Evolutionary conservation across 2,797 vertebrate species (phyloP).

Genomic region (Phataginus tetradactyla): DNA sequence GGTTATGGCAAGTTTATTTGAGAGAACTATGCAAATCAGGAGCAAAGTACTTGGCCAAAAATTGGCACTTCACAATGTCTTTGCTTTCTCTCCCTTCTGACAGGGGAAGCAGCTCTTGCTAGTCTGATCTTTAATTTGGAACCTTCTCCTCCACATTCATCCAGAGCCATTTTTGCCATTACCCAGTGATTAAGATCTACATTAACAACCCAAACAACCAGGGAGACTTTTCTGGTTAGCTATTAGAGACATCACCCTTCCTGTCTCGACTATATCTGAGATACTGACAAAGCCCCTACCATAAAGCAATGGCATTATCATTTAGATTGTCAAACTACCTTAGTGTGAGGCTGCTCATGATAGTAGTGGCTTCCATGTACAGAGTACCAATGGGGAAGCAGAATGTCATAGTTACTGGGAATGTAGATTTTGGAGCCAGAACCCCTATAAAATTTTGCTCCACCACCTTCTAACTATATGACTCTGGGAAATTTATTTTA

Average conservation of each 20-base stretch:
- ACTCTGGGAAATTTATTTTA: not conserved
- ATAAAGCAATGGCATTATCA: not conserved
- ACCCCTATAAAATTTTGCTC: not conserved
- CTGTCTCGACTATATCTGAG: not conserved
- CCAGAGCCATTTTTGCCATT: not conserved
- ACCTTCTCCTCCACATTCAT: not conserved
- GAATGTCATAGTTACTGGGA: not conserved
- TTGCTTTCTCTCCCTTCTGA: not conserved
- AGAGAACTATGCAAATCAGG: not conserved
- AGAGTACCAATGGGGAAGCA: not conserved
- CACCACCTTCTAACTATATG: not conserved
- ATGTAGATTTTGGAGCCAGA: not conserved
- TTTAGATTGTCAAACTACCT: not conserved
- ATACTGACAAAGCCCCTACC: not conserved
- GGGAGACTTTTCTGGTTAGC: not conserved
- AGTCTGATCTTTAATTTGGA: not conserved
- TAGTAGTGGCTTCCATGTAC: not conserved
- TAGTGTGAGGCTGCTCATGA: not conserved
- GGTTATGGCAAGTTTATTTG: not conserved
- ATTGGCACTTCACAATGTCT: not conserved
- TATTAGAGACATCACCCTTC: not conserved
- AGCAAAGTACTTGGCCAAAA: not conserved
- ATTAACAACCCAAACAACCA: not conserved
- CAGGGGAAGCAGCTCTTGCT: not conserved
- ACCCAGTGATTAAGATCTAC: not conserved